Evolutionary conservation across 2,113 vertebrate genomes (phyloP).

Genomic region (Solea senegalensis): DNA sequence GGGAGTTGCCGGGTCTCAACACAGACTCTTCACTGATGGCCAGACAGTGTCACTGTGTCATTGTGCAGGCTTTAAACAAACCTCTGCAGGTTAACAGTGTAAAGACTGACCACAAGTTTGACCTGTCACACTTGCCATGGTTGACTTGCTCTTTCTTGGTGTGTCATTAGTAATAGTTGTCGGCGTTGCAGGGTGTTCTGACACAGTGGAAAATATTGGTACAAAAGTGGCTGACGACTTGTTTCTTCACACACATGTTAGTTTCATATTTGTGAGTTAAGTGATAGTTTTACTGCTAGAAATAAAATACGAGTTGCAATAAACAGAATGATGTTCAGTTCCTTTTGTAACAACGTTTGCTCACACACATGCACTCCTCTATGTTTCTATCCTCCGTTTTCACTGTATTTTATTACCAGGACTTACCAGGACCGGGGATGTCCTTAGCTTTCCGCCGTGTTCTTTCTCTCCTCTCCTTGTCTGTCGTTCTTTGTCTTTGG

Average conservation of each 20-base stretch:
- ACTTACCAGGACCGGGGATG: conserved; percentile 15
- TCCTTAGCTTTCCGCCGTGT: conserved; percentile 29
- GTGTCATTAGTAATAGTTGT: too few relatives aligned
- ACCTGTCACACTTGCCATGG: not conserved
- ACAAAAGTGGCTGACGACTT: not conserved
- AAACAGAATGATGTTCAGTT: too few relatives aligned
- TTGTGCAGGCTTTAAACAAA: conserved; percentile 6
- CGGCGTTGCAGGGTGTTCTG: not conserved
- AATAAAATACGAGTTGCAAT: not conserved
- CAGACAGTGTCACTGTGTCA: conserved; percentile 1
- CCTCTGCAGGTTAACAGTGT: not conserved
- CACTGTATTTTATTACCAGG: conserved; percentile 25
- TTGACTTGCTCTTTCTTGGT: not conserved
- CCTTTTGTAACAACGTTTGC: not conserved
- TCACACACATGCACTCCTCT: not conserved
- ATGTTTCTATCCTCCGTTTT: conserved; percentile 2
- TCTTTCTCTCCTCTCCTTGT: conserved; percentile 25
- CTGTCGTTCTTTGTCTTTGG: conserved; percentile 84
- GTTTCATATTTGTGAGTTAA: not conserved
- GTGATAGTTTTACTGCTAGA: too few relatives aligned
- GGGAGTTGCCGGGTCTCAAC: conserved; percentile 1
- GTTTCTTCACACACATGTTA: not conserved
- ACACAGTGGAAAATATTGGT: not conserved
- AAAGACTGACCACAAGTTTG: not conserved
- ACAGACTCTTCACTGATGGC: conserved; percentile 5